Evolutionary conservation across 2,113 vertebrate species (phyloP).

Genomic region (Ceyx cyanopectus): DNA sequence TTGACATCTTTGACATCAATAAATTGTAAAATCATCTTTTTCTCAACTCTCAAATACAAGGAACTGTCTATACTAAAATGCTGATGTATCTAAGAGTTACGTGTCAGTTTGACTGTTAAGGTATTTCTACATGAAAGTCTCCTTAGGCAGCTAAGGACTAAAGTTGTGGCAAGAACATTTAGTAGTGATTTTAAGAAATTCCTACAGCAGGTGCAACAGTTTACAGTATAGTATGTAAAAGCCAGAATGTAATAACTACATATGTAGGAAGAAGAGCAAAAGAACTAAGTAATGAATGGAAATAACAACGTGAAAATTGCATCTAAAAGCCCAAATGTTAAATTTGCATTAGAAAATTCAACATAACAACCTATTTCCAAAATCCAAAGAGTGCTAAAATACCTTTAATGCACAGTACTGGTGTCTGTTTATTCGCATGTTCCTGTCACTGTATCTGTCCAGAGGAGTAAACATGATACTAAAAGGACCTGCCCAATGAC

Average conservation of each 20-base stretch:
- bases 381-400: conserved; percentile 1
- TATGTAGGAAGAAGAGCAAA: not conserved
- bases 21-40: not conserved
- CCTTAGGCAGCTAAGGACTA: not conserved
- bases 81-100: not conserved
- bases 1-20: not conserved
- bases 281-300: not conserved
- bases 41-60: not conserved
- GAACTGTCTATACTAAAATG: not conserved
- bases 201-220: not conserved
- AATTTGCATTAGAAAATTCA: not conserved
- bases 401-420: conserved; percentile 99
- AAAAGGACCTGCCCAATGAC: conserved; percentile 98
- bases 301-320: not conserved
- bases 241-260: not conserved
- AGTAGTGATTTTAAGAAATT: not conserved
- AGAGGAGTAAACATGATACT: conserved; percentile 99
- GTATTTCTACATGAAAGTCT: not conserved
- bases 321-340: not conserved
- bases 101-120: not conserved
- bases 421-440: conserved; percentile 98
- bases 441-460: conserved; percentile 98
- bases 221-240: not conserved
- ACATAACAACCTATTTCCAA: not conserved
- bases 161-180: not conserved